Base-by-base conservation (phyloP, 2,888 invertebrate genomes). In the Acronicta alni region DNA sequence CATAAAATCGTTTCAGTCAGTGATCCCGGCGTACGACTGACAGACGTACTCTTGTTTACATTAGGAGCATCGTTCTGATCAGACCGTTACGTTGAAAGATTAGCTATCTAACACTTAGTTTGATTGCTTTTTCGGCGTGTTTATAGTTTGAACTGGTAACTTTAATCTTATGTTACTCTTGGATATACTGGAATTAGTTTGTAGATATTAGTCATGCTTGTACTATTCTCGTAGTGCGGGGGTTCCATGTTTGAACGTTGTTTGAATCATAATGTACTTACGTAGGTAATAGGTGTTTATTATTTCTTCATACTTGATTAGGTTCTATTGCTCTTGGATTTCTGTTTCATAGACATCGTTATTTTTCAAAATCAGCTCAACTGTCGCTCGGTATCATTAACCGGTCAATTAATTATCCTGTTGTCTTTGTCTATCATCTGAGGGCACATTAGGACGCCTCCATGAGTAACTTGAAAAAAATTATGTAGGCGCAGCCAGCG, bases 21-120 rank as follows among this genome's bases (percentile, higher is more conserved):
- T 55, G 61, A 75, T 59, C 54, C 59, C 41, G 15, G 20, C 6
- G 41, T 16, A 45, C 35, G 15, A 49, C 67, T 67, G 67, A 67
- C 64, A 67, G 64, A 70, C 47, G 46, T 56, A 67, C 51, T 60
- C 38, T 46, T 76, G 77, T 75, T 70, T 75, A 75, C 62, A 38
- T 71, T 64, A 20, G 43, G 51, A 57, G 41, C 35, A 61, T 61
- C 63, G 56, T 52, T 57, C 51, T 51, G 53, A 76, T 75, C 67
- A 59, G 67, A 61, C 58, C 61, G 54, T 48, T 18, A 18, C 56
- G 75, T 64, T 75, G 76, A 77, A 68, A 75, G 78, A 77, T 77
- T 70, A 75, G 60, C 56, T 72, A 61, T 68, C 49, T 47, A 65
- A 67, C 76, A 75, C 75, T 77, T 70, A 64, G 59, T 69, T 75